These are phyloP conservation scores for Scomber colias DNA, from an alignment of 2,113 vertebrate genomes.

Conservation along the genomic window DNA sequence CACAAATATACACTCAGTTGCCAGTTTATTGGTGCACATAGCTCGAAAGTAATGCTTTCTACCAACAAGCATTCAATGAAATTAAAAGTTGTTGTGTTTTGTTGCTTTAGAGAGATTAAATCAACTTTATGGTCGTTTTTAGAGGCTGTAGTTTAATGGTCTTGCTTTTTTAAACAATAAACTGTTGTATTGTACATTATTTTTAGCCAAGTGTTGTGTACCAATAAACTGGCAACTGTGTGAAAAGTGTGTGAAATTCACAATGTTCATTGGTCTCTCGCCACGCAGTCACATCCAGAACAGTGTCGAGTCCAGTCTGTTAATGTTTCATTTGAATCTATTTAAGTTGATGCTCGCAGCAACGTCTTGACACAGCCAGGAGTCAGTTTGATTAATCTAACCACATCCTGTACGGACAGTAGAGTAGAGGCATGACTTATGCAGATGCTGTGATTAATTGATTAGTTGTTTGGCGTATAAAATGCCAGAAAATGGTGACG, in stretches of 20 bases:
- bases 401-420: slow-evolving; percentile 4
- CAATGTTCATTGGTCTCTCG: no score
- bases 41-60: not conserved
- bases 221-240: no score
- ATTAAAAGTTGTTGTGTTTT: not conserved
- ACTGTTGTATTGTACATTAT: not conserved
- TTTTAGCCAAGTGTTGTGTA: not conserved
- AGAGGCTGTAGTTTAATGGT: no score
- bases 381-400: not conserved
- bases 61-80: not conserved
- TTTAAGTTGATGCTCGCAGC: not conserved
- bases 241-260: no score
- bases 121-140: not conserved
- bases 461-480: no score
- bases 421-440: not conserved
- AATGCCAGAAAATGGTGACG: no score
- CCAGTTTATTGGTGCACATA: not conserved
- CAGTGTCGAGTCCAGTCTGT: not conserved
- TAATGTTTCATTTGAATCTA: slow-evolving; percentile 14
- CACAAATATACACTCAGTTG: not conserved
- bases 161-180: not conserved
- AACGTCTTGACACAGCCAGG: not conserved
- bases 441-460: no score
- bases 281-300: not conserved
- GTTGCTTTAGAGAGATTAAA: not conserved